Evolutionary conservation across 2,113 vertebrate genomes (phyloP).

Genomic region (Nyctibius bracteatus): DNA sequence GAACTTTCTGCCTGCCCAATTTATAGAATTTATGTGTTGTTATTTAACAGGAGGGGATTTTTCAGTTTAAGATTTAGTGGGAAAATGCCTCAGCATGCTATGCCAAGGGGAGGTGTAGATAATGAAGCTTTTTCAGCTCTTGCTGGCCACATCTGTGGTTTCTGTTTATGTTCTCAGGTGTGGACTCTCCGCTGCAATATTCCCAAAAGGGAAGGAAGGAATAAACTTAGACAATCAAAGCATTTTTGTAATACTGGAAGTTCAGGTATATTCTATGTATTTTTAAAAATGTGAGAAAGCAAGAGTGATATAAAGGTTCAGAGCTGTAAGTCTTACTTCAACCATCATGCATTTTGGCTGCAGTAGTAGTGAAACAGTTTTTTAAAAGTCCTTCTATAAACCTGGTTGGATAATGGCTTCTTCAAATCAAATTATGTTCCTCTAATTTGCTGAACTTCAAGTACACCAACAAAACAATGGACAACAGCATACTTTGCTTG

Average conservation of each 20-base stretch:
- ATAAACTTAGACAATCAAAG: neutral
- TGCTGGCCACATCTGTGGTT: constrained; percentile 60
- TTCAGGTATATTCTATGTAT: neutral
- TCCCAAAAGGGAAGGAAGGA: neutral
- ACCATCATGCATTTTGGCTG: neutral
- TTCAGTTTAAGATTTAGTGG: constrained; percentile 16
- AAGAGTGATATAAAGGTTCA: neutral
- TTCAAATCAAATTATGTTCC: neutral
- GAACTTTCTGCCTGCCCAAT: neutral
- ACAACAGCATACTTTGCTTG: neutral
- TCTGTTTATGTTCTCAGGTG: constrained; percentile 59
- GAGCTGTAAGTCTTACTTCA: neutral
- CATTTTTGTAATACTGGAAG: neutral
- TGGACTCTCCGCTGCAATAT: constrained; percentile 23
- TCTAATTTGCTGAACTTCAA: neutral
- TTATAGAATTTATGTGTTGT: neutral
- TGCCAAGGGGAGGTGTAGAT: constrained; percentile 65
- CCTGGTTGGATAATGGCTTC: neutral
- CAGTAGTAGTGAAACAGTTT: neutral
- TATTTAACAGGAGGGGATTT: neutral
- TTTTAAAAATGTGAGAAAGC: neutral
- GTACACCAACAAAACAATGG: neutral
- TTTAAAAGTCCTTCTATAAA: neutral
- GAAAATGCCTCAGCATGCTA: constrained; percentile 49
- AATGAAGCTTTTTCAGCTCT: constrained; percentile 68